Evolutionary conservation across 2,888 invertebrate genomes (phyloP).

Genomic region (Adineta ricciae): DNA sequence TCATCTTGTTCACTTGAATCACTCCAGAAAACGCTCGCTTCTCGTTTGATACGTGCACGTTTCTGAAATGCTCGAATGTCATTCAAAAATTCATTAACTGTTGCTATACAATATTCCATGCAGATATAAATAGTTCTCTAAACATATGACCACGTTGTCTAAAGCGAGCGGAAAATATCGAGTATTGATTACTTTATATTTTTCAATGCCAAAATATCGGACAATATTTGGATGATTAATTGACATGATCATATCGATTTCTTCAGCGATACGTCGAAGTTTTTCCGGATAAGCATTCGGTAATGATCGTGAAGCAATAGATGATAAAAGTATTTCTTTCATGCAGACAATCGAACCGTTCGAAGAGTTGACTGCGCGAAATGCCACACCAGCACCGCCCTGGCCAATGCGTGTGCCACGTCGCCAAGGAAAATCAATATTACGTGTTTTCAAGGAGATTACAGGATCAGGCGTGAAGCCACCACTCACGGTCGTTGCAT

Average conservation of each 20-base stretch:
- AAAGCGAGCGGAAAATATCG: too few relatives aligned
- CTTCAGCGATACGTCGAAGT: conserved; percentile 12
- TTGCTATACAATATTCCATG: conserved; percentile 20
- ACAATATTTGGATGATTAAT: conserved; percentile 14
- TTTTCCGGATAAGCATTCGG: background rate
- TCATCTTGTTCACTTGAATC: background rate
- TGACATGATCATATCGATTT: conserved; percentile 13
- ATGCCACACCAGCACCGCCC: conserved; percentile 11
- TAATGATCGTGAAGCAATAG: background rate
- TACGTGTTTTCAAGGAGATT: background rate
- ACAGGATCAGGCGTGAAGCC: background rate
- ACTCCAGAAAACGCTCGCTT: background rate
- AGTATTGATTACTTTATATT: conserved; percentile 22
- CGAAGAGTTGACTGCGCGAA: background rate
- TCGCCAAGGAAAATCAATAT: conserved; percentile 13
- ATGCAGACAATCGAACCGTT: background rate
- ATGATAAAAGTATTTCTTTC: conserved; percentile 1
- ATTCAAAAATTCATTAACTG: background rate
- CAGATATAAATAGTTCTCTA: conserved; percentile 19
- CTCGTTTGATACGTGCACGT: background rate
- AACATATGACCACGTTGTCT: too few relatives aligned
- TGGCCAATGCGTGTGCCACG: background rate
- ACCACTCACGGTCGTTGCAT: background rate
- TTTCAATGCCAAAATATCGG: conserved; percentile 9
- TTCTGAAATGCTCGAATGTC: conserved; percentile 5